Conservation (phyloP, 2,888 invertebrate genomes). For the Cryptosula pallasiana region DNA sequence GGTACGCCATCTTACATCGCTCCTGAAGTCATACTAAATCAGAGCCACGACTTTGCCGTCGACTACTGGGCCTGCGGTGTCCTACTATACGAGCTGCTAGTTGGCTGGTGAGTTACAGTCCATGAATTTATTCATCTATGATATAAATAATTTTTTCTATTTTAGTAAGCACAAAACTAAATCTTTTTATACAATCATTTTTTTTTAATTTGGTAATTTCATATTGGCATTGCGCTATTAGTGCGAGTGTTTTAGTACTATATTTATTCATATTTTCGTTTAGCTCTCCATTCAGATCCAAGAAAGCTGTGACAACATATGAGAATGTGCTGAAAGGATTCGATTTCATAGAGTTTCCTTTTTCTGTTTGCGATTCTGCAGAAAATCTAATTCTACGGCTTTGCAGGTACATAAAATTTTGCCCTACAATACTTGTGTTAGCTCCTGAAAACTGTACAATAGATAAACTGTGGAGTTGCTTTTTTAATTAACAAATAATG, state of each 20-base stretch:
- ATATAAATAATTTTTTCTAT: too few relatives aligned
- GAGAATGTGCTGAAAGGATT: not conserved
- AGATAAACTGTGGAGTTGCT: too few relatives aligned
- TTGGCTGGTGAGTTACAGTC: not conserved
- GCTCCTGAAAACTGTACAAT: too few relatives aligned
- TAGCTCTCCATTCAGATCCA: slow-evolving; percentile 2
- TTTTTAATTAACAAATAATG: too few relatives aligned
- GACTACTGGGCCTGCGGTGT: slow-evolving; percentile 23
- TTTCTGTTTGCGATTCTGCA: not conserved
- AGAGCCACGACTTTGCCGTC: slow-evolving; percentile 8
- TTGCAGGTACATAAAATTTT: not conserved
- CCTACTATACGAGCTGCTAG: not conserved
- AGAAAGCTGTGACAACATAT: not conserved
- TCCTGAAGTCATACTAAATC: slow-evolving; percentile 7
- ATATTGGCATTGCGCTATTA: too few relatives aligned
- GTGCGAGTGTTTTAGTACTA: too few relatives aligned
- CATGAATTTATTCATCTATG: too few relatives aligned
- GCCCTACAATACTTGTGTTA: too few relatives aligned
- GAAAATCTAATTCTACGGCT: not conserved
- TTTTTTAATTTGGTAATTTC: too few relatives aligned
- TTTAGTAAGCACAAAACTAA: too few relatives aligned
- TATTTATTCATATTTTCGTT: too few relatives aligned
- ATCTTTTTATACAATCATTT: too few relatives aligned
- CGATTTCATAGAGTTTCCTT: not conserved
- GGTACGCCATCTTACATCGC: slow-evolving; percentile 14